A percentile compares a stretch with the other conserved stretches of the same genome.
Conservation (phyloP, 1,140 invertebrate species). For the Drosophila quadrilineata region DNA sequence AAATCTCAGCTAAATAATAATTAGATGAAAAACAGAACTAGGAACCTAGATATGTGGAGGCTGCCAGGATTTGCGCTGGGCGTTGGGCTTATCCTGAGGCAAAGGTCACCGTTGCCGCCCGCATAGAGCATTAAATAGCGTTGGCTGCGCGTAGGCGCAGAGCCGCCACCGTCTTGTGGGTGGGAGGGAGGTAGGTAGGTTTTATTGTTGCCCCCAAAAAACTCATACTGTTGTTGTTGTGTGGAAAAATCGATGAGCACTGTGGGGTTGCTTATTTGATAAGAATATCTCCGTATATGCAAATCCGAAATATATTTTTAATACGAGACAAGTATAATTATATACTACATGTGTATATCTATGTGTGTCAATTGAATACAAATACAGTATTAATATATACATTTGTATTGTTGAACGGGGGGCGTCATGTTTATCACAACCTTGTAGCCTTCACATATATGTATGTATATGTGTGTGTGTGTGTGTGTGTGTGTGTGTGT, state of each 20-base stretch:
- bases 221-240: too few species aligned
- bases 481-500: slow-evolving; percentile 16
- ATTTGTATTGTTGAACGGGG: slow-evolving; percentile 5
- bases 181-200: neutral
- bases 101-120: slow-evolving; percentile 24
- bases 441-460: too few species aligned
- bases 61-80: neutral
- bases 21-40: slow-evolving; percentile 9
- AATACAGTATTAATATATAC: too few species aligned
- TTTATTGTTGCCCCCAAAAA: neutral
- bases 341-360: neutral
- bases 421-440: slow-evolving; percentile 43
- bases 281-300: slow-evolving; percentile 40
- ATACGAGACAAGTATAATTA: too few species aligned
- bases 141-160: slow-evolving; percentile 12
- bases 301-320: slow-evolving; percentile 29
- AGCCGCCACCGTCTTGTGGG: too few species aligned
- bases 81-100: slow-evolving; percentile 22
- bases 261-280: slow-evolving; percentile 19
- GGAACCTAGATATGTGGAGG: too few species aligned
- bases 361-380: too few species aligned
- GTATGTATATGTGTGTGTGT: too few species aligned
- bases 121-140: neutral
- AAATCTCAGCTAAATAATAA: neutral
- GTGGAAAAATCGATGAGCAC: slow-evolving; percentile 38